A percentile compares a stretch with the other conserved stretches of the same genome.
phyloP scores from a whole-genome alignment of 2,113 vertebrate species.

The Pluvianellus socialis region DNA sequence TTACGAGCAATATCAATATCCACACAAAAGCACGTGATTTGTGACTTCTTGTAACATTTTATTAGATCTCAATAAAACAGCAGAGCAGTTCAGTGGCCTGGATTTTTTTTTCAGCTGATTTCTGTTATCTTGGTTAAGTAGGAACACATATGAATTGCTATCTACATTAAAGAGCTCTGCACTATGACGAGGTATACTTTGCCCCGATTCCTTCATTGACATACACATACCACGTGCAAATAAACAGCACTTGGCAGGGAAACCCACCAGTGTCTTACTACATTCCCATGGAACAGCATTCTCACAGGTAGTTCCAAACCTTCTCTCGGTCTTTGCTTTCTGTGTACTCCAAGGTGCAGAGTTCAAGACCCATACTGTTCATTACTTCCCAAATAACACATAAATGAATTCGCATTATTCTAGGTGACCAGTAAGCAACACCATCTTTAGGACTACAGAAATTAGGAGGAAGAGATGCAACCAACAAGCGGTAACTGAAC shows the following conservation, averaged over 20 bases:
- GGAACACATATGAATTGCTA: neutral
- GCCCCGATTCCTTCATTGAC: neutral
- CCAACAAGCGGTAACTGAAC: neutral
- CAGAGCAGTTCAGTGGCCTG: neutral
- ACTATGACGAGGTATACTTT: neutral
- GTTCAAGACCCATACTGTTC: neutral
- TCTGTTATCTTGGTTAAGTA: neutral
- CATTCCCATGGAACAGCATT: rapidly evolving
- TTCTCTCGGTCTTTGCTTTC: neutral
- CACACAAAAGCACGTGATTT: neutral
- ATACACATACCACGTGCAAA: neutral
- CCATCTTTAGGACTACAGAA: neutral
- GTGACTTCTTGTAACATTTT: neutral
- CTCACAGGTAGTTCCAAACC: neutral
- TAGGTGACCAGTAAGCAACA: neutral
- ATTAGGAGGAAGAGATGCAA: neutral
- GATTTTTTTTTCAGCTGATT: neutral
- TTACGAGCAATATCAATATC: neutral
- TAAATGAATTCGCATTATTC: neutral
- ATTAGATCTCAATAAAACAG: neutral
- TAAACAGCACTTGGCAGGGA: neutral
- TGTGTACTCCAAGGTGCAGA: neutral
- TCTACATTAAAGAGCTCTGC: neutral
- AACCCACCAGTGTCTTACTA: neutral
- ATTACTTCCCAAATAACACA: neutral